A percentile compares a stretch with the other conserved stretches of the same genome.
These are phyloP conservation scores for Acanthacorydalis orientalis DNA, from an alignment of 2,888 invertebrate species.

Conservation along the genomic window DNA sequence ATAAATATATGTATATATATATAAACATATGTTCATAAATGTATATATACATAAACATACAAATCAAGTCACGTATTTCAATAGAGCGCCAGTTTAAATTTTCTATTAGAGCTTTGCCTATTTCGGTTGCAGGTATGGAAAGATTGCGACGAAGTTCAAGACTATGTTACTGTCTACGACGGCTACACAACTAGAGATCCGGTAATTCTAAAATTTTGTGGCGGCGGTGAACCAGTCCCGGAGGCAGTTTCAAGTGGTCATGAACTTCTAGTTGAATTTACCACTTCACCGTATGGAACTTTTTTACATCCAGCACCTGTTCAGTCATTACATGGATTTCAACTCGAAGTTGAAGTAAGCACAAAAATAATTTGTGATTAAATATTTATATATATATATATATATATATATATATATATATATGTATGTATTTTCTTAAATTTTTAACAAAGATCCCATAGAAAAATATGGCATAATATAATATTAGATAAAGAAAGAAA, in stretches of 20 bases:
- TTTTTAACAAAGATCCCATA: too few species aligned
- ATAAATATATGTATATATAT: too few species aligned
- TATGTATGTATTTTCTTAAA: too few species aligned
- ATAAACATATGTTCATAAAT: too few species aligned
- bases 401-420: too few species aligned
- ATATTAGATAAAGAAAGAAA: too few species aligned
- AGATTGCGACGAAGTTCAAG: constrained; percentile 72
- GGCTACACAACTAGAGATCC: constrained; percentile 80
- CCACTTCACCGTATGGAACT: constrained; percentile 77
- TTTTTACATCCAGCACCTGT: constrained; percentile 65
- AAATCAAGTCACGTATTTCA: too few species aligned
- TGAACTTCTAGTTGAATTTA: constrained; percentile 76
- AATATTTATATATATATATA: not conserved
- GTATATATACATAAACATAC: too few species aligned
- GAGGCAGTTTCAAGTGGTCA: constrained; percentile 75
- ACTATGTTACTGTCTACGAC: constrained; percentile 77
- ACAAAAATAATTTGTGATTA: not conserved
- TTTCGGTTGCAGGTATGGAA: constrained; percentile 45
- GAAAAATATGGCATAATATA: too few species aligned
- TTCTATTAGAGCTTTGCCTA: not conserved
- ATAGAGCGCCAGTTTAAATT: too few species aligned
- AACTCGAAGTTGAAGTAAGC: constrained; percentile 61
- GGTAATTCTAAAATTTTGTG: constrained; percentile 76
- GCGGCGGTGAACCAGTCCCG: constrained; percentile 73
- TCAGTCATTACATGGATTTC: constrained; percentile 73